Evolutionary conservation across 2,888 invertebrate species (phyloP), one percentile per base, ranked within the genome.

Genomic region (Cepaea hortensis): DNA sequence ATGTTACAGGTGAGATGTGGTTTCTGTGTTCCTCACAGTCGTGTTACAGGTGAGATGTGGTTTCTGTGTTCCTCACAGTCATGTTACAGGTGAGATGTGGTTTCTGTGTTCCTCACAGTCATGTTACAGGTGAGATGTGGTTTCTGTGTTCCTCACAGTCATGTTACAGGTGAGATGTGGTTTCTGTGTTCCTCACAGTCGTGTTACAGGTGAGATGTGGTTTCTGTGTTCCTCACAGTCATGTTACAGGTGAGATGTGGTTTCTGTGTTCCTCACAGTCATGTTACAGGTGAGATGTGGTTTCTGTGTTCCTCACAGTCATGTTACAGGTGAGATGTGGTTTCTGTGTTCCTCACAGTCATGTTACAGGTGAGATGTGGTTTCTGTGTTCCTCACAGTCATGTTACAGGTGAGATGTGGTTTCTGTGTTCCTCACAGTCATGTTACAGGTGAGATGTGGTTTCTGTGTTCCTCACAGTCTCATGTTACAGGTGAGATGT

Each of bases 1-100:
- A 35, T 35, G 35, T 35, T 35, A 35, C 35, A 35, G 35, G 35
- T 35, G 35, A 1, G 35, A 1, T 35, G 35, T 35, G 0, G 35
- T 35, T n/a, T n/a, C n/a, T n/a, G 35, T 35, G 35, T 35, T 35
- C 1, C 35, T 1, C 35, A 35, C 35, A 35, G 89, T 84, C 88
- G 61, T 87, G 87, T 72, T 89, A 87, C 72, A 87, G 88, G 89
- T 89, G 68, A 79, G 81, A 61, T 72, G n/a, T 72, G 72, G 20
- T 72, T 4, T 23, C 7, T 72, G 68, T 18, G n/a, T 18, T 68
- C 13, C 13, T 18, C 65, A 9, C 65, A 15, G 9, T 65, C 65
- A 65, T 65, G 18, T 65, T 1, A 65, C 18, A 9, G 13, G 35
- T 35, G 35, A 1, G 35, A 1, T 35, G 35, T 35, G 0, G 35